Evolutionary conservation across 2,797 vertebrate species (phyloP).

Genomic region (Gadopsis bispinosus): DNA sequence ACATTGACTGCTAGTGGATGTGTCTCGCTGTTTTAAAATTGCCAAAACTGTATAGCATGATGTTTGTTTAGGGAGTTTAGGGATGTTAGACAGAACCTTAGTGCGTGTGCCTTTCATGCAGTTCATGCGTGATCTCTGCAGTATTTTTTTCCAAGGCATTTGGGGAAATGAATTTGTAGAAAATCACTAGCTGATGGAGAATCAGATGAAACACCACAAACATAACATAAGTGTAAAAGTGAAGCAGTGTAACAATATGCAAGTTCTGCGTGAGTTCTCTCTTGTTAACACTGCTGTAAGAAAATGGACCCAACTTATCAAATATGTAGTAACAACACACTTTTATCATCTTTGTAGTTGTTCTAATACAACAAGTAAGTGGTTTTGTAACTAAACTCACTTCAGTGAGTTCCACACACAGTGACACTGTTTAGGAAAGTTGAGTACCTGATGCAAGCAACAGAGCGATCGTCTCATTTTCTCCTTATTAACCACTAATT

Average conservation of each 20-base stretch:
- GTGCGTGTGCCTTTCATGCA: conserved; percentile 1
- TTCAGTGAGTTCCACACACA: conserved; percentile 29
- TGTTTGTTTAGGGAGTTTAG: conserved; percentile 13
- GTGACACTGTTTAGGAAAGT: conserved; percentile 64
- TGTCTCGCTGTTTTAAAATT: conserved; percentile 9
- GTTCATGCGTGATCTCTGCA: not conserved
- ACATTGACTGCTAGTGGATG: not conserved
- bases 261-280: not conserved
- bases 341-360: conserved; percentile 1
- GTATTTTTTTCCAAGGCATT: conserved; percentile 11
- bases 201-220: not conserved
- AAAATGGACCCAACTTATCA: conserved; percentile 5
- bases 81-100: not conserved
- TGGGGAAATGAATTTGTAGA: not conserved
- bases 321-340: not conserved
- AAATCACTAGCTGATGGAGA: conserved; percentile 3
- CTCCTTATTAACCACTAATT: conserved; percentile 81
- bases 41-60: not conserved
- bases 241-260: not conserved
- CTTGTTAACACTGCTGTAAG: not conserved
- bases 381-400: conserved; percentile 52
- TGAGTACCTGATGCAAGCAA: conserved; percentile 58
- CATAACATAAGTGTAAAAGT: not conserved
- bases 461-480: conserved; percentile 70
- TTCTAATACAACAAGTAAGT: conserved; percentile 23